Conservation (phyloP, 2,888 invertebrate genomes). For the Conomelus anceps region DNA sequence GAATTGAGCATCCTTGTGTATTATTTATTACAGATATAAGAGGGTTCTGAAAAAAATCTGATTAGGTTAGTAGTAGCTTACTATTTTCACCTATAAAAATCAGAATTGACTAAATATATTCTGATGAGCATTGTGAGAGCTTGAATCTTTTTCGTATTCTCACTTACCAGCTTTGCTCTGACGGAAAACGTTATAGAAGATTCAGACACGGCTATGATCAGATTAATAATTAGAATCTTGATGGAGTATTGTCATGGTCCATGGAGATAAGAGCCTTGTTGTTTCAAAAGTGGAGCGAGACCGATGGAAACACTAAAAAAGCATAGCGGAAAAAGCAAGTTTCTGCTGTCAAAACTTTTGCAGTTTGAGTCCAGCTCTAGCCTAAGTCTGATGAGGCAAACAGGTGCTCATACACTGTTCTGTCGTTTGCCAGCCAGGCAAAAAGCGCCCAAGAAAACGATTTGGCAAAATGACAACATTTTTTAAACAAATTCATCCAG, state of each 20-base stretch:
- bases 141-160: background rate
- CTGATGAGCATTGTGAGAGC: background rate
- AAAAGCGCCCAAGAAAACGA: background rate
- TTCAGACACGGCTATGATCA: background rate
- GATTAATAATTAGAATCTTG: background rate
- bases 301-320: background rate
- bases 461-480: constrained; percentile 8
- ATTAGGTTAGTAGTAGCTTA: too few relatives aligned
- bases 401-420: background rate
- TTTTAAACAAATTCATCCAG: constrained; percentile 1
- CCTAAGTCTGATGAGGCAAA: background rate
- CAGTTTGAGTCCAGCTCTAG: background rate
- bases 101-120: background rate
- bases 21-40: too few relatives aligned
- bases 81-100: too few relatives aligned
- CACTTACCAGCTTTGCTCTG: background rate
- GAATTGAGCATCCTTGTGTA: too few relatives aligned
- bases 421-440: background rate
- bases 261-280: background rate
- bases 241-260: background rate
- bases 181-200: background rate
- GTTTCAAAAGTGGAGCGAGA: background rate
- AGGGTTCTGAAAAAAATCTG: too few relatives aligned
- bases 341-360: background rate
- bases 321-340: background rate